Percentiles rank a stretch among this genome's conserved stretches.
These are phyloP conservation scores for Hemicrepidius hirtus DNA, from an alignment of 2,888 invertebrate genomes.

Conservation along the genomic window DNA sequence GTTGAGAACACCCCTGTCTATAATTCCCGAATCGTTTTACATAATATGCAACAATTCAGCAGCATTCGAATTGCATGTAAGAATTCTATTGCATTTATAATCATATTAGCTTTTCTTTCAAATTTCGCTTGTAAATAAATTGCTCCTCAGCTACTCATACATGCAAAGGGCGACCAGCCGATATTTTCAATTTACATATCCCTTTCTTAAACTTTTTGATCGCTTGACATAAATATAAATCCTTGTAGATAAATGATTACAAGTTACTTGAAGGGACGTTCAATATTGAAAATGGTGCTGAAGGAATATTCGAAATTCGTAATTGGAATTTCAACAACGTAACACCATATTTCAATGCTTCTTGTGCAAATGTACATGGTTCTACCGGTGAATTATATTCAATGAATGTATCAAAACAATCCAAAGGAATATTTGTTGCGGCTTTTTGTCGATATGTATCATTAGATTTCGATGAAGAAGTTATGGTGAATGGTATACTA, in stretches of 20 bases:
- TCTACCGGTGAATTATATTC: conserved; percentile 89
- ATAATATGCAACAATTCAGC: too few relatives aligned
- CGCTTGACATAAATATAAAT: background rate
- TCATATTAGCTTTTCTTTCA: too few relatives aligned
- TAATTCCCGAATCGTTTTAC: too few relatives aligned
- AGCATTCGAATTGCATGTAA: too few relatives aligned
- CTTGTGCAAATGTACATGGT: conserved; percentile 79
- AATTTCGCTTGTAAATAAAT: too few relatives aligned
- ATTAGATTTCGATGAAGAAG: conserved; percentile 78
- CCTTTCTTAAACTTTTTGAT: too few relatives aligned
- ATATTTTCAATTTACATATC: too few relatives aligned
- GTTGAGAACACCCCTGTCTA: too few relatives aligned
- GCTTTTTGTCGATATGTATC: conserved; percentile 84
- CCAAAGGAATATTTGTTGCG: conserved; percentile 80
- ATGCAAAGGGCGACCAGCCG: too few relatives aligned
- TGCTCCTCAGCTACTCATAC: too few relatives aligned
- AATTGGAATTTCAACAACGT: conserved; percentile 82
- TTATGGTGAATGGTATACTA: conserved; percentile 75
- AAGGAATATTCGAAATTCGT: conserved; percentile 80
- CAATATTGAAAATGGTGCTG: conserved; percentile 83
- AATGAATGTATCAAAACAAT: conserved; percentile 76
- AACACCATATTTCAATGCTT: conserved; percentile 73
- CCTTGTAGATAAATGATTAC: conserved; percentile 83
- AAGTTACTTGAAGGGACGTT: conserved; percentile 82
- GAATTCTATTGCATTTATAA: too few relatives aligned